Evolutionary conservation across 2,888 invertebrate genomes (phyloP), one percentile per base, ranked within the genome.

Genomic region (Rhaphigaster nebulosa): DNA sequence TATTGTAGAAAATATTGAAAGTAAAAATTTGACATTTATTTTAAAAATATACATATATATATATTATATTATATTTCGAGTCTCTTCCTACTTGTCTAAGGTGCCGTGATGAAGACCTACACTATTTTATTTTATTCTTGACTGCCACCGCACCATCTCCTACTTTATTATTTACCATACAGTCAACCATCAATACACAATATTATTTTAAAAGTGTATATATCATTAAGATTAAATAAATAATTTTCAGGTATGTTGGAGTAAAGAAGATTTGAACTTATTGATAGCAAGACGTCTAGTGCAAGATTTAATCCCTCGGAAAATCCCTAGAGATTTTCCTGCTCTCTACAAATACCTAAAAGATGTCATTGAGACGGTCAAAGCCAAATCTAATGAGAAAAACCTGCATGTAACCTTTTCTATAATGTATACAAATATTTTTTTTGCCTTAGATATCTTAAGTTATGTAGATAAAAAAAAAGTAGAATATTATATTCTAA

Each of bases 251-350:
- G 38, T 90, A 26, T 92, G 92, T 60, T 92, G 92, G 92, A 91
- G 90, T 50, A 56, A 88, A 70, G 45, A 89, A 13, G 92, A 92
- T 65, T 45, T 92, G 5, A 91, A 92, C 65, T 87, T 92, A 45
- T 80, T 92, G 50, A 88, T 91, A 23, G 91, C 92, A 6, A 89
- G 92, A 52, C 89, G 92, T 41, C 90, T 92, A 26, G 91, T 92
- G 89, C 92, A 92, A 88, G 92, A 92, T 87, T 65, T 92, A 20
- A 89, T 92, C 10, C 92, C 92, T 38, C 92, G 91, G 34, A 91
- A 91, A 89, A 89, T 92, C 52, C 92, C 92, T 29, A 90, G 84
- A 88, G 91, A 92, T 90, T 91, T 92, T 54, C 90, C 80, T 34
- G 84, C 84, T 29, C 90, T 90, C 50, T 38, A 52, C 38, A 34